A percentile compares a stretch with the other conserved stretches of the same genome.
These are phyloP conservation scores for Ptychobarbus kaznakovi DNA, from an alignment of 2,797 vertebrate genomes.

Conservation along the genomic window DNA sequence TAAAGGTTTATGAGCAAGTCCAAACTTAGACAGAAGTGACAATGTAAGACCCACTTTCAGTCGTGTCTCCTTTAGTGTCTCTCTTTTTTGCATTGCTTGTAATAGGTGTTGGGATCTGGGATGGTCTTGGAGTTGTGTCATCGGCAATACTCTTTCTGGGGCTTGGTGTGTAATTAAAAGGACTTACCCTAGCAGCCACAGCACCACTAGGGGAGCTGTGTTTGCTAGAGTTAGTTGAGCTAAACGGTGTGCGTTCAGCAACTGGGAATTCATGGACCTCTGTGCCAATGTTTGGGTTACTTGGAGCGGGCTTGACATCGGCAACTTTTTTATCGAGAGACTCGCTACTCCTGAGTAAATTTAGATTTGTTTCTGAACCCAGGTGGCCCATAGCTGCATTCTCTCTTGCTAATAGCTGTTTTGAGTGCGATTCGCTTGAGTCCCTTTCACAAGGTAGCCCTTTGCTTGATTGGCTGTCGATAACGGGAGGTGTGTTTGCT, in stretches of 20 bases:
- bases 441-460: slow-evolving; percentile 75
- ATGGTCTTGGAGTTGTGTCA: slow-evolving; percentile 81
- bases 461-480: slow-evolving; percentile 82
- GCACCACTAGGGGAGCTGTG: slow-evolving; percentile 87
- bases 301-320: slow-evolving; percentile 79
- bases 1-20: not conserved
- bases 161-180: slow-evolving; percentile 97
- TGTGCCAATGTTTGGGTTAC: slow-evolving; percentile 70
- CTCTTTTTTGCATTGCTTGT: slow-evolving; percentile 83
- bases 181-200: slow-evolving; percentile 93
- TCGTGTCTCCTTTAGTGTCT: slow-evolving; percentile 85
- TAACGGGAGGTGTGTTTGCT: slow-evolving; percentile 87
- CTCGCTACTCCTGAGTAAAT: slow-evolving; percentile 85
- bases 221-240: slow-evolving; percentile 87
- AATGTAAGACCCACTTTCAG: slow-evolving; percentile 87
- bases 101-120: slow-evolving; percentile 88
- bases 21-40: slow-evolving; percentile 86
- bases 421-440: slow-evolving; percentile 80
- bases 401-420: slow-evolving; percentile 67
- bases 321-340: slow-evolving; percentile 81
- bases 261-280: slow-evolving; percentile 81
- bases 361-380: slow-evolving; percentile 87
- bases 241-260: slow-evolving; percentile 80
- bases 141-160: slow-evolving; percentile 89
- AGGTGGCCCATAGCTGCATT: slow-evolving; percentile 61